Conservation (phyloP, 2,888 invertebrate species). For the Eristalinus sepulchralis region DNA sequence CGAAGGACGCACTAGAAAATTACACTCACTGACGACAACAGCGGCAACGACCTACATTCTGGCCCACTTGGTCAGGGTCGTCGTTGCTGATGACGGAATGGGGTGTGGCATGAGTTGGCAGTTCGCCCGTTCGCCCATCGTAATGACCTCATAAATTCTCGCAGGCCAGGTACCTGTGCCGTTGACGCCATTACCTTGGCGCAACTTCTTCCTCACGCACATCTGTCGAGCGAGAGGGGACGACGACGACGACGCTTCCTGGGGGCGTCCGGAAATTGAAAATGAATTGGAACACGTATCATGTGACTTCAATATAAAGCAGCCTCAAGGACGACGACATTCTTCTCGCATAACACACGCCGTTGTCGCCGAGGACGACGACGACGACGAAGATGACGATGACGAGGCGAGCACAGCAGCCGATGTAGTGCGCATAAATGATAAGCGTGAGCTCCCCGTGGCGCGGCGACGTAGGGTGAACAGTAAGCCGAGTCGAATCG, state of each 20-base stretch:
- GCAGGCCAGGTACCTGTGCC: constrained; percentile 2
- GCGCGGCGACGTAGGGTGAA: neutral
- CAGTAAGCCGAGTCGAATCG: constrained; percentile 29
- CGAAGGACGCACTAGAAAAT: constrained; percentile 51
- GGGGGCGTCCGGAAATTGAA: constrained; percentile 62
- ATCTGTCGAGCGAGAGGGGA: neutral
- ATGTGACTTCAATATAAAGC: constrained; percentile 54
- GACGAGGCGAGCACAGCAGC: neutral
- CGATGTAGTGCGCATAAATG: constrained; percentile 29
- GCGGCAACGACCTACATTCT: neutral
- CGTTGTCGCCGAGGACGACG: neutral
- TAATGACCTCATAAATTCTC: constrained; percentile 58
- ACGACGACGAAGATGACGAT: too few species aligned
- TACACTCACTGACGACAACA: constrained; percentile 13
- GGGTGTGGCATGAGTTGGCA: neutral
- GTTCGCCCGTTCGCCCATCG: constrained; percentile 43
- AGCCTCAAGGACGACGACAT: constrained; percentile 23
- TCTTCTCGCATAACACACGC: constrained; percentile 26
- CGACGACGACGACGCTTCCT: constrained; percentile 9
- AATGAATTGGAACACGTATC: constrained; percentile 66
- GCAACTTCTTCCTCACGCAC: constrained; percentile 5
- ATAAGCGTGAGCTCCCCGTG: constrained; percentile 6
- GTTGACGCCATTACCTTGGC: constrained; percentile 5
- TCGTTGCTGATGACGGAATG: constrained; percentile 6
- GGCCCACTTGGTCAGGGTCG: neutral